These are phyloP conservation scores for Hormiphora californensis DNA, from an alignment of 37 sponge, comb jelly and placozoan genomes.

Conservation along the genomic window DNA sequence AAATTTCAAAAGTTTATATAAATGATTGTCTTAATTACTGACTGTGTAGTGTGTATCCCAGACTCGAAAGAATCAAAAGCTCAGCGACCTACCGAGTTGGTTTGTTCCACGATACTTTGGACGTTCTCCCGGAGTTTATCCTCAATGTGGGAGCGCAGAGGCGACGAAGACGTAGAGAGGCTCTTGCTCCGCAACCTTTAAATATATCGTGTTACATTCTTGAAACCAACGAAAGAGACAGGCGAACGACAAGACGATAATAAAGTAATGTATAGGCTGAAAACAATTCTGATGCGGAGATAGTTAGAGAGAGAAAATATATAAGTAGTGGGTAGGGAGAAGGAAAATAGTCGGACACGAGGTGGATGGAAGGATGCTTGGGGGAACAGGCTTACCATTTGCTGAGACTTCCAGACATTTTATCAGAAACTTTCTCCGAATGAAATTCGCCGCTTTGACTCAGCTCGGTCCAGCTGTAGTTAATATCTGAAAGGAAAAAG, in stretches of 20 bases:
- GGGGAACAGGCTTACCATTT: too few species aligned
- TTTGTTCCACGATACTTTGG: slow-evolving; percentile 37
- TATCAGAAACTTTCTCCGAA: neutral
- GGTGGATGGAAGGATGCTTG: too few species aligned
- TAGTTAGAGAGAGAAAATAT: too few species aligned
- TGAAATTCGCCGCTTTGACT: neutral
- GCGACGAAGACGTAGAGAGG: slow-evolving; percentile 31
- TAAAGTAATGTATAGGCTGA: too few species aligned
- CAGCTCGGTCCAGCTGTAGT: slow-evolving; percentile 43
- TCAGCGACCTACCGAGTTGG: slow-evolving; percentile 35
- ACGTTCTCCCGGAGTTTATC: slow-evolving; percentile 42
- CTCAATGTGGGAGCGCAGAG: slow-evolving; percentile 24
- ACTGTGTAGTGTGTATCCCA: neutral
- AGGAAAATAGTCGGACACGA: too few species aligned
- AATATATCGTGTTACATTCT: too few species aligned
- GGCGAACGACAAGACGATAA: too few species aligned
- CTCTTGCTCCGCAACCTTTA: slow-evolving; percentile 30
- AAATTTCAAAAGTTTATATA: neutral
- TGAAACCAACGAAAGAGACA: too few species aligned
- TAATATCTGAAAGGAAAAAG: neutral
- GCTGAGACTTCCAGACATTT: slow-evolving; percentile 17
- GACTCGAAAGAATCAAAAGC: neutral
- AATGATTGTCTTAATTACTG: neutral
- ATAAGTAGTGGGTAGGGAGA: too few species aligned
- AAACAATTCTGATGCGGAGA: too few species aligned